Evolutionary conservation across 2,113 vertebrate species (phyloP).

Genomic region (Chaetodon auriga): DNA sequence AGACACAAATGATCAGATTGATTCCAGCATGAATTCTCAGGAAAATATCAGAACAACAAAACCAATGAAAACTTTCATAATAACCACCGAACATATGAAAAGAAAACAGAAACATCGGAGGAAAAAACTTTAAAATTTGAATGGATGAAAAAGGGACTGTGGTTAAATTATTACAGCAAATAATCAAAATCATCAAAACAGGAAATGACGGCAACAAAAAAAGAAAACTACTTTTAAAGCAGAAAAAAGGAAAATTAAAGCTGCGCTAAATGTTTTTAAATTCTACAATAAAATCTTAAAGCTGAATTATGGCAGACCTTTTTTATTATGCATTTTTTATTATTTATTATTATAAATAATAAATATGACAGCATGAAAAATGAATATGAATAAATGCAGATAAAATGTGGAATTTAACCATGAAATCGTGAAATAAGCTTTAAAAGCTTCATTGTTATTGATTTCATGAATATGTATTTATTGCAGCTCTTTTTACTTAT

Average conservation of each 20-base stretch:
- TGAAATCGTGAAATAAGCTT: no score
- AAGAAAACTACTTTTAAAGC: background rate
- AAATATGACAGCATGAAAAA: background rate
- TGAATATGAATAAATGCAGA: background rate
- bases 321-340: background rate
- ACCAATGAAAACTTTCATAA: background rate
- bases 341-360: background rate
- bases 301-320: background rate
- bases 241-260: background rate
- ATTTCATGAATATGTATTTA: no score
- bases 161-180: background rate
- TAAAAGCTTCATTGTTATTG: no score
- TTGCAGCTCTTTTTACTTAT: background rate
- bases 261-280: background rate
- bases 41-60: slow-evolving; percentile 24
- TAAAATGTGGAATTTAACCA: background rate
- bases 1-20: background rate
- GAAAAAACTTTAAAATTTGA: background rate
- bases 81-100: no score
- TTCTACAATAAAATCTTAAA: background rate
- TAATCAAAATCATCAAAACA: background rate
- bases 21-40: slow-evolving; percentile 41
- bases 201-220: background rate
- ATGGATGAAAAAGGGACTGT: background rate
- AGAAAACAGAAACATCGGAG: no score